These are phyloP conservation scores for Microtus oregoni DNA, from an alignment of 2,113 vertebrate genomes.

Conservation along the genomic window DNA sequence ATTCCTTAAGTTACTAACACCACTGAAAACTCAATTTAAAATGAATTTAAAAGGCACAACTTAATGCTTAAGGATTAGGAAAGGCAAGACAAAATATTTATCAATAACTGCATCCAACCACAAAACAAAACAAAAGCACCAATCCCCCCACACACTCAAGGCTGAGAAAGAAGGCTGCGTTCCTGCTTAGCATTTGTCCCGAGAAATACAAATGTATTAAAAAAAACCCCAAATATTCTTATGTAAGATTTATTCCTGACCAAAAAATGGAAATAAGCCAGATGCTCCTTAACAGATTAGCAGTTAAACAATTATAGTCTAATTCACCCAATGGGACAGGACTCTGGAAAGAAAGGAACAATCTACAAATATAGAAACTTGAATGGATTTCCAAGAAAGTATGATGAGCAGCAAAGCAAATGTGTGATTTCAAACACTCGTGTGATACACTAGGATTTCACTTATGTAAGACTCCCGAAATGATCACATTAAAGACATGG, in stretches of 20 bases:
- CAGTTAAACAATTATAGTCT: background rate
- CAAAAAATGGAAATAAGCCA: background rate
- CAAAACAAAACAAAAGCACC: background rate
- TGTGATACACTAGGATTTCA: background rate
- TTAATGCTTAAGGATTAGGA: background rate
- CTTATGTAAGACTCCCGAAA: background rate
- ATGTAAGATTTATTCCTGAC: background rate
- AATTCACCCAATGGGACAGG: background rate
- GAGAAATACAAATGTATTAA: background rate
- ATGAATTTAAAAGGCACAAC: conserved; percentile 19
- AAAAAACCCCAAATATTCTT: background rate
- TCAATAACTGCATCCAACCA: background rate
- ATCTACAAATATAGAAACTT: background rate
- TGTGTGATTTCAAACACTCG: background rate
- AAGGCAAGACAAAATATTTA: background rate
- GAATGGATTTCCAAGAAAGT: background rate
- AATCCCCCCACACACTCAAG: background rate
- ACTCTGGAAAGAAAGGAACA: background rate
- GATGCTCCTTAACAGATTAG: background rate
- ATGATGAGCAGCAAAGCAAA: background rate
- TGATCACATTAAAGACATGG: background rate
- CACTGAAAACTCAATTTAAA: conserved; percentile 48
- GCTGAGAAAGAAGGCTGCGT: background rate
- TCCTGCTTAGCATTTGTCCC: background rate
- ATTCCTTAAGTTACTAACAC: background rate